Evolutionary conservation across 2,113 vertebrate genomes (phyloP).

Genomic region (Paracanthobrama guichenoti): DNA sequence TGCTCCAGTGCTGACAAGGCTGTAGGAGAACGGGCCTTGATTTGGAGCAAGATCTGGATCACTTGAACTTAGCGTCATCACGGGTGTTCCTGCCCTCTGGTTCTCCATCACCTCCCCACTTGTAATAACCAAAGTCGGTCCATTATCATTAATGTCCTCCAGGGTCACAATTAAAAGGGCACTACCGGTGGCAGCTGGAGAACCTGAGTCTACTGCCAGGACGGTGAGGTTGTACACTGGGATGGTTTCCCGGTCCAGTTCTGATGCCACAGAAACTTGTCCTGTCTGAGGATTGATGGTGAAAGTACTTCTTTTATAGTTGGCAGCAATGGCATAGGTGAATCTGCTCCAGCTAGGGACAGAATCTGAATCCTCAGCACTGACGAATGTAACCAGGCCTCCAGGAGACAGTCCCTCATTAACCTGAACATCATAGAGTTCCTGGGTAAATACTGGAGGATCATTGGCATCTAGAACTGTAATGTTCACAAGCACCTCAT

Average conservation of each 20-base stretch:
- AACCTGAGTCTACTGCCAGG: slow-evolving; percentile 88
- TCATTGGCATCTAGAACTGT: slow-evolving; percentile 95
- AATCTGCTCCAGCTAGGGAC: slow-evolving; percentile 97
- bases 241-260: slow-evolving; percentile 86
- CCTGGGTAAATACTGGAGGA: slow-evolving; percentile 88
- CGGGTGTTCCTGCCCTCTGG: slow-evolving; percentile 82
- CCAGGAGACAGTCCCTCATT: slow-evolving; percentile 90
- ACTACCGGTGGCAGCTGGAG: slow-evolving; percentile 87
- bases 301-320: slow-evolving; percentile 85
- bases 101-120: slow-evolving; percentile 94
- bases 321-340: slow-evolving; percentile 86
- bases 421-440: slow-evolving; percentile 84
- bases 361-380: slow-evolving; percentile 94
- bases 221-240: slow-evolving; percentile 91
- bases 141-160: slow-evolving; percentile 96
- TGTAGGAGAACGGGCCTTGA: slow-evolving; percentile 91
- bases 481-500: slow-evolving; percentile 94
- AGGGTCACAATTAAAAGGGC: slow-evolving; percentile 86
- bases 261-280: slow-evolving; percentile 89
- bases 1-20: slow-evolving; percentile 84
- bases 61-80: slow-evolving; percentile 82
- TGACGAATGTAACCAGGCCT: slow-evolving; percentile 92
- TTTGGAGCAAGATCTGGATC: slow-evolving; percentile 94
- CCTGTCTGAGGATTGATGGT: slow-evolving; percentile 92
- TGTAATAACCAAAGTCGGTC: slow-evolving; percentile 81